Percentiles rank a stretch among this genome's conserved stretches.
These are phyloP conservation scores for Sylvilagus bachmani DNA, from an alignment of 2,113 vertebrate genomes.

Conservation along the genomic window DNA sequence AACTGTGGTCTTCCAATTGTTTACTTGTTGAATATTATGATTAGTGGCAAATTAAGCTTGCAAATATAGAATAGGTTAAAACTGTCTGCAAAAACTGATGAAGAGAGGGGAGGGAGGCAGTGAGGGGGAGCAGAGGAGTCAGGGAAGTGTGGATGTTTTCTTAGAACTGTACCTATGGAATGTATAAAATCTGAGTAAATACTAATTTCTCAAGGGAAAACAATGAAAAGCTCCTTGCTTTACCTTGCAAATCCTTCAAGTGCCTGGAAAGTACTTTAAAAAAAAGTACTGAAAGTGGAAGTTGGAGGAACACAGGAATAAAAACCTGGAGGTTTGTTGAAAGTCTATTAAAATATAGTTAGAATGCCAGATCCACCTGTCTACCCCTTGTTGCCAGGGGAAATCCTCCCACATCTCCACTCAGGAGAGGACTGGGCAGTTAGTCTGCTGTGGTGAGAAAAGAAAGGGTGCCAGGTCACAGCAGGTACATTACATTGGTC, in stretches of 20 bases:
- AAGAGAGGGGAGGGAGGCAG: too few relatives aligned
- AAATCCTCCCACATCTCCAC: background rate
- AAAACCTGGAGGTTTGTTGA: background rate
- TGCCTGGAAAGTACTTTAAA: background rate
- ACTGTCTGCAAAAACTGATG: too few relatives aligned
- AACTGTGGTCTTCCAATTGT: too few relatives aligned
- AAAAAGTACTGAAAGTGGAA: background rate
- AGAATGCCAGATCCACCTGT: background rate
- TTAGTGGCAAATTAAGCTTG: too few relatives aligned
- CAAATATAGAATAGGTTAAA: too few relatives aligned
- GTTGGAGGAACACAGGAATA: background rate
- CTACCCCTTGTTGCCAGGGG: fast-evolving
- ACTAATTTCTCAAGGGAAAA: background rate
- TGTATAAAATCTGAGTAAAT: background rate
- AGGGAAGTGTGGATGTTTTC: too few relatives aligned
- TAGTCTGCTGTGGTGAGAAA: background rate
- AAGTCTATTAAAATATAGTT: background rate
- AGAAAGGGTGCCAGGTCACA: background rate
- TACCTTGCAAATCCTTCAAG: background rate
- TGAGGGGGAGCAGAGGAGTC: too few relatives aligned
- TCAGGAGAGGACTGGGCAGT: background rate
- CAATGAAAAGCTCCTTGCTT: background rate
- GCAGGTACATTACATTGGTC: background rate
- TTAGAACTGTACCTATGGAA: too few relatives aligned
- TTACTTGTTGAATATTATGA: too few relatives aligned